Conservation (phyloP, 2,113 vertebrate species). For the Sebastes schlegelii region DNA sequence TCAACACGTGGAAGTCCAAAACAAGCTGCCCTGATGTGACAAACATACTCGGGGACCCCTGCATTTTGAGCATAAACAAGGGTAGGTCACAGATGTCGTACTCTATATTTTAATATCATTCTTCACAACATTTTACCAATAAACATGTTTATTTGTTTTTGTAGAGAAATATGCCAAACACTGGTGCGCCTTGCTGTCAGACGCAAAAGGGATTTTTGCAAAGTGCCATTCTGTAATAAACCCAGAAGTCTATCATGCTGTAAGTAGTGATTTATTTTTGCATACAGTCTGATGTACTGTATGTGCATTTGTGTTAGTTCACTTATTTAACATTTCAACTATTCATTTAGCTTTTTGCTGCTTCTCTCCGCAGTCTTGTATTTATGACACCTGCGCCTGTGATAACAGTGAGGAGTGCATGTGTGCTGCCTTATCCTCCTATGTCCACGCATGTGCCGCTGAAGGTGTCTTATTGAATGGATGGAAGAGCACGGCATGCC, state of each 20-base stretch:
- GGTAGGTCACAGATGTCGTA: conserved; percentile 76
- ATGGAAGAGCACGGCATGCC: conserved; percentile 84
- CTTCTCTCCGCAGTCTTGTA: conserved; percentile 85
- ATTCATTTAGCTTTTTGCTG: neutral
- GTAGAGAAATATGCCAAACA: conserved; percentile 89
- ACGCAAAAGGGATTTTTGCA: conserved; percentile 84
- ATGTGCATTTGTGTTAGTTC: neutral
- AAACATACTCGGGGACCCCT: conserved; percentile 86
- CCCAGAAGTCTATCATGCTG: conserved; percentile 85
- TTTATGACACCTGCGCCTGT: conserved; percentile 92
- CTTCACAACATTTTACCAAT: neutral
- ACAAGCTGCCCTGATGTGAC: conserved; percentile 84
- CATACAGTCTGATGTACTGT: neutral
- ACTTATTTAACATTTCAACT: neutral
- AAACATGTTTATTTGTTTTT: conserved; percentile 25
- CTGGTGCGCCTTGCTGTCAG: conserved; percentile 88
- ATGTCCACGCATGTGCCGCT: conserved; percentile 87
- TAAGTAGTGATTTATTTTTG: conserved; percentile 67
- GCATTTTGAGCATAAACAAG: conserved; percentile 86
- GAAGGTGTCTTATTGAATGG: conserved; percentile 81
- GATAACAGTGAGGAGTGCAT: conserved; percentile 89
- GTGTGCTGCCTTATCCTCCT: conserved; percentile 89
- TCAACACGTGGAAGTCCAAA: conserved; percentile 89
- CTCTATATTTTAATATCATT: neutral
- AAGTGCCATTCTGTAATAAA: conserved; percentile 86